Conservation (phyloP, 2,797 vertebrate species). For the Chromobotia macracanthus region DNA sequence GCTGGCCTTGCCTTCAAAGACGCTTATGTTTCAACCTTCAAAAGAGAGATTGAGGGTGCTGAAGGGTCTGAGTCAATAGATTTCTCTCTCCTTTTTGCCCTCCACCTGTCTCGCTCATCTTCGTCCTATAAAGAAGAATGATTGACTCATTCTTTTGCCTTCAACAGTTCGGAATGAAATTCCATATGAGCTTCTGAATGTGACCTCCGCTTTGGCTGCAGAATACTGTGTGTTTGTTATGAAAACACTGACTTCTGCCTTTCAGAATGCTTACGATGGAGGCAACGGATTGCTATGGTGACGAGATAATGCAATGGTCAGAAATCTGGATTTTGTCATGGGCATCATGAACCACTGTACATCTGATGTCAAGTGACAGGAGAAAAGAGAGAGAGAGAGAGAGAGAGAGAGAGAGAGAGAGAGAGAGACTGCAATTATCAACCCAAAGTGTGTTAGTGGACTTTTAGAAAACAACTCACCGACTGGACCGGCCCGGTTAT, state of each 20-base stretch:
- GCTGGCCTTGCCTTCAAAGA: slow-evolving; percentile 74
- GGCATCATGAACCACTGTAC: slow-evolving; percentile 75
- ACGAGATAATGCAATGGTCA: slow-evolving; percentile 82
- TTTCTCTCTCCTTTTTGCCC: slow-evolving; percentile 18
- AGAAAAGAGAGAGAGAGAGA: slow-evolving; percentile 31
- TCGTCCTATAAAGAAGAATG: slow-evolving; percentile 35
- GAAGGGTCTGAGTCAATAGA: slow-evolving; percentile 36
- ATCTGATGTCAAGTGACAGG: slow-evolving; percentile 75
- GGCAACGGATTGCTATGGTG: slow-evolving; percentile 68
- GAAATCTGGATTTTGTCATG: slow-evolving; percentile 77
- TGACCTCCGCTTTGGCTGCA: slow-evolving; percentile 30
- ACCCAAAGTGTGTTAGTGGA: slow-evolving; percentile 24
- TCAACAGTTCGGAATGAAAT: slow-evolving; percentile 59
- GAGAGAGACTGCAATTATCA: slow-evolving; percentile 31
- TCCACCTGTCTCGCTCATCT: background rate
- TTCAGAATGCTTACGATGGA: slow-evolving; percentile 23
- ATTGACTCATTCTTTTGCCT: slow-evolving; percentile 47
- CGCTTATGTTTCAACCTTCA: slow-evolving; percentile 66
- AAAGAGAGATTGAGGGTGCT: slow-evolving; percentile 55
- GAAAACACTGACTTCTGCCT: slow-evolving; percentile 23
- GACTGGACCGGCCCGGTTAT: slow-evolving; percentile 33
- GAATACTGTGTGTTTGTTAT: slow-evolving; percentile 46
- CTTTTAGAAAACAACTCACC: slow-evolving; percentile 38
- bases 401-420: slow-evolving; percentile 13
- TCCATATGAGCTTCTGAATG: slow-evolving; percentile 9